phyloP scores from a whole-genome alignment of 2,888 invertebrate species.

The Lapara coniferarum region DNA sequence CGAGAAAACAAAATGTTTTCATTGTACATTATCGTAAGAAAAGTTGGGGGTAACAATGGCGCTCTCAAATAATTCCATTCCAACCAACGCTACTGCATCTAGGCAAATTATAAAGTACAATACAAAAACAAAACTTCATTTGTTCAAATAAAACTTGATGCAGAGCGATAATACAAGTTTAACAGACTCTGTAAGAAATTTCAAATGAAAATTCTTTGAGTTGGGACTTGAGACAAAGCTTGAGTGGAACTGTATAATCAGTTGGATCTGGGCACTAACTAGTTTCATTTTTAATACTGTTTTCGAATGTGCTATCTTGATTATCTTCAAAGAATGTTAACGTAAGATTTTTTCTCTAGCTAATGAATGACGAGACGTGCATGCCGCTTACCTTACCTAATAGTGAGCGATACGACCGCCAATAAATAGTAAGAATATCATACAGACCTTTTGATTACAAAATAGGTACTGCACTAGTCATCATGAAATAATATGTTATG shows the following conservation, averaged over 20 bases:
- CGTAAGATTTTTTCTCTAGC: too few relatives aligned
- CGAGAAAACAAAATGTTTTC: too few relatives aligned
- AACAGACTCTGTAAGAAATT: constrained; percentile 7
- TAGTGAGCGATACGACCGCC: too few relatives aligned
- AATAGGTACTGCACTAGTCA: too few relatives aligned
- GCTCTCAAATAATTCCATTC: background rate
- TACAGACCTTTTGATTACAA: too few relatives aligned
- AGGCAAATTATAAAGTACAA: constrained; percentile 5
- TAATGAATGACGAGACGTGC: too few relatives aligned
- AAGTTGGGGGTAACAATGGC: background rate
- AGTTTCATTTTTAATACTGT: background rate
- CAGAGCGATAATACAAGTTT: constrained; percentile 8
- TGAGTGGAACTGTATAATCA: constrained; percentile 5
- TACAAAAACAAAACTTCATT: constrained; percentile 8
- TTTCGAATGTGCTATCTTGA: background rate
- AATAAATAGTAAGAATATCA: too few relatives aligned
- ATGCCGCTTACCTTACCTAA: too few relatives aligned
- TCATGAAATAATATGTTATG: too few relatives aligned
- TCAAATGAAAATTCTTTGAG: constrained; percentile 13
- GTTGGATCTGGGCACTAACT: background rate
- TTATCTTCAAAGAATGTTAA: too few relatives aligned
- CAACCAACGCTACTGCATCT: background rate
- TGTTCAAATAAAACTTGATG: constrained; percentile 18
- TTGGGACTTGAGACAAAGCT: constrained; percentile 10
- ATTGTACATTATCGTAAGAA: background rate